phyloP scores from a whole-genome alignment of 1,140 invertebrate species.

The Polypedilum pembai region DNA sequence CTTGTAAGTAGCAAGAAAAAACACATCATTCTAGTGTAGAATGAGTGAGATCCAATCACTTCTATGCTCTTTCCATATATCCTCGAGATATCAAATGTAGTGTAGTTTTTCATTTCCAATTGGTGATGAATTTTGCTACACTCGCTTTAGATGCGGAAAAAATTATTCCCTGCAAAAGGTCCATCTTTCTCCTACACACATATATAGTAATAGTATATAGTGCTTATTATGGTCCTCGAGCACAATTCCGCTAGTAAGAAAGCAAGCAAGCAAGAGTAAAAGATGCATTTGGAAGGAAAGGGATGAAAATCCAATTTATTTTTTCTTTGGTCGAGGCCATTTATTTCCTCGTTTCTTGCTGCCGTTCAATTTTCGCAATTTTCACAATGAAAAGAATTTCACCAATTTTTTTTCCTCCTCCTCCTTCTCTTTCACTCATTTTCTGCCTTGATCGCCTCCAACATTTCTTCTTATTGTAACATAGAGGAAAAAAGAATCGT shows the following conservation, averaged over 20 bases:
- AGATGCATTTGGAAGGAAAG: constrained; percentile 12
- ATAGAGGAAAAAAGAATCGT: background rate
- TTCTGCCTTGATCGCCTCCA: too few relatives aligned
- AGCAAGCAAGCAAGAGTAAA: background rate
- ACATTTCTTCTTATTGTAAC: too few relatives aligned
- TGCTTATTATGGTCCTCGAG: background rate
- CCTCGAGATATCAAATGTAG: constrained; percentile 16
- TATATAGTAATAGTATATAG: background rate
- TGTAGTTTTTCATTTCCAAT: constrained; percentile 19
- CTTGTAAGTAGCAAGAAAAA: background rate
- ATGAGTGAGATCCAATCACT: background rate
- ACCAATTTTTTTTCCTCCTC: background rate
- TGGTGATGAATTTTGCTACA: background rate
- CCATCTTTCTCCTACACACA: background rate
- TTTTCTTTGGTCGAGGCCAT: constrained; percentile 14
- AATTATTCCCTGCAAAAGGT: constrained; percentile 6
- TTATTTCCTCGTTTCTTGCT: constrained; percentile 9
- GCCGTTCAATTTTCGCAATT: constrained; percentile 10
- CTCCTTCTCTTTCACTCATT: background rate
- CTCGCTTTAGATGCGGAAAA: background rate
- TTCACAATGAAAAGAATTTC: constrained; percentile 13
- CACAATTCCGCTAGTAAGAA: constrained; percentile 10
- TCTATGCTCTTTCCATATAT: background rate
- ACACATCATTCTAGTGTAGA: background rate
- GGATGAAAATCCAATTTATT: constrained; percentile 18